Conservation (phyloP, 2,888 invertebrate species). For the Sinelater perroti region DNA sequence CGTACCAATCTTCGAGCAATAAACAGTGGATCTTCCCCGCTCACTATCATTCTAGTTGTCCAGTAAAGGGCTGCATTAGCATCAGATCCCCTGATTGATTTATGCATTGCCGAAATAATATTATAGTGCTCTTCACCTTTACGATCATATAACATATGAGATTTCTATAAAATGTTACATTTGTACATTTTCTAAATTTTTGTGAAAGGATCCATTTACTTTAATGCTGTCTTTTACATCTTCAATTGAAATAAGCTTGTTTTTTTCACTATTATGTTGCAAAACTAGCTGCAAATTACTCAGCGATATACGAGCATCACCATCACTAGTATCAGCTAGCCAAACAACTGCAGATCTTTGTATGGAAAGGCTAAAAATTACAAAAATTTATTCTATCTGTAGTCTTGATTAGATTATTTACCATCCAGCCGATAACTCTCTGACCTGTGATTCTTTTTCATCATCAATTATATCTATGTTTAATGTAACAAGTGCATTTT, state of each 20-base stretch:
- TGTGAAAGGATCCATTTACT: conserved; percentile 57
- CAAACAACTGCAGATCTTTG: conserved; percentile 72
- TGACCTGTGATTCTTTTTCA: background rate
- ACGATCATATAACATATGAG: conserved; percentile 80
- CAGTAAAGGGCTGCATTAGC: conserved; percentile 85
- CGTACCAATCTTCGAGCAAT: conserved; percentile 79
- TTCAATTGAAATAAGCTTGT: conserved; percentile 66
- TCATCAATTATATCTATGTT: conserved; percentile 52
- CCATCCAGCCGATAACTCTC: no score
- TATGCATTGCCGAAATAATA: conserved; percentile 82
- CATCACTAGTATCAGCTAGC: conserved; percentile 81
- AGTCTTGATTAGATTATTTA: no score
- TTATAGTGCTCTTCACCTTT: conserved; percentile 87
- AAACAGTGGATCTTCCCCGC: conserved; percentile 82
- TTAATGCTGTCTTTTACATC: conserved; percentile 79
- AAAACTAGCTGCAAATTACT: conserved; percentile 78
- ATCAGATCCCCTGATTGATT: conserved; percentile 82
- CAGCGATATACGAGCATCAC: conserved; percentile 82
- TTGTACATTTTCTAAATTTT: background rate
- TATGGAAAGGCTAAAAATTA: conserved; percentile 55
- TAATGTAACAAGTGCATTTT: conserved; percentile 64
- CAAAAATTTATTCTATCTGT: no score
- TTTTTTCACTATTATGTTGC: conserved; percentile 63
- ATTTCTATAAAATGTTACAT: no score
- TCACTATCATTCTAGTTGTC: conserved; percentile 79